These are phyloP conservation scores for Calidris pygmaea DNA, from an alignment of 2,113 vertebrate genomes.

Conservation along the genomic window DNA sequence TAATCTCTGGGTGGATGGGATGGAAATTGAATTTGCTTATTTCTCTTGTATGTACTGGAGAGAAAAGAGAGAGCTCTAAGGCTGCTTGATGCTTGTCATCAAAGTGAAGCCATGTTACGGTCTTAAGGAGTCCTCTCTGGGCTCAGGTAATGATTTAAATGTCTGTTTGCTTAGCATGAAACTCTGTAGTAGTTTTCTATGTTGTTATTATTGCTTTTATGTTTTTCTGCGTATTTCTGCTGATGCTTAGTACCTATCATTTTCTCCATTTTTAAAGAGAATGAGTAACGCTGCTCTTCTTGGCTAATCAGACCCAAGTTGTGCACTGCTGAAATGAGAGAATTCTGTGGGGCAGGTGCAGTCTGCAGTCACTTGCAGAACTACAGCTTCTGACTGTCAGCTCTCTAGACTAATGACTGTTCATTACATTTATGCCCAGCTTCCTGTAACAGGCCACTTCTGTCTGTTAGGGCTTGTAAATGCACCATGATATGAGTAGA, in stretches of 20 bases:
- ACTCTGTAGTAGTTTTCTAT: not conserved
- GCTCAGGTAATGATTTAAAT: not conserved
- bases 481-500: not conserved
- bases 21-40: not conserved
- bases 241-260: not conserved
- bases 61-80: not conserved
- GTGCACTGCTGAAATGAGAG: not conserved
- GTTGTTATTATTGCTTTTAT: not conserved
- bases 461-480: not conserved
- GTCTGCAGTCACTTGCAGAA: not conserved
- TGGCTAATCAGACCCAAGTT: not conserved
- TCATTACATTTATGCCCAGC: not conserved
- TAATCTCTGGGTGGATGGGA: not conserved
- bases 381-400: not conserved
- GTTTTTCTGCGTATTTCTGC: not conserved
- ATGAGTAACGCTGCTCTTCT: not conserved
- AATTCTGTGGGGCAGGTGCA: not conserved
- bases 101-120: not conserved
- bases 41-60: not conserved
- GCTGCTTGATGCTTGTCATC: not conserved
- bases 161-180: not conserved
- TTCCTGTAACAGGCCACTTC: not conserved
- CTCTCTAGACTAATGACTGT: not conserved
- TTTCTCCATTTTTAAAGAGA: not conserved
- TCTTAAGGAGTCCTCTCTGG: not conserved